Evolutionary conservation across 2,113 vertebrate species (phyloP).

Genomic region (Sylvia atricapilla): DNA sequence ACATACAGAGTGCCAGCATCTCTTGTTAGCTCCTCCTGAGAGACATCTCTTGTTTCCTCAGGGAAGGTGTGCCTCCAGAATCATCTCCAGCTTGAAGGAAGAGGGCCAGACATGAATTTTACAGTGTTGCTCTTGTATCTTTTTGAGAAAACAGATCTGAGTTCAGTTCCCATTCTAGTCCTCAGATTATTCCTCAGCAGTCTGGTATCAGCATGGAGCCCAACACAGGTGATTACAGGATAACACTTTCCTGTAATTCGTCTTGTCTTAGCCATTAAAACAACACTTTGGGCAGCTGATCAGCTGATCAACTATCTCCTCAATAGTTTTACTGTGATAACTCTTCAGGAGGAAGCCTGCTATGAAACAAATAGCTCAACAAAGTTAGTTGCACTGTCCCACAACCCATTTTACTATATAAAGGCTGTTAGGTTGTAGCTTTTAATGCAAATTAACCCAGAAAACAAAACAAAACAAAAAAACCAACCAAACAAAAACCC

Average conservation of each 20-base stretch:
- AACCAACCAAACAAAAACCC: no score
- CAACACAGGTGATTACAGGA: neutral
- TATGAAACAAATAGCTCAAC: neutral
- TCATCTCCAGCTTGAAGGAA: neutral
- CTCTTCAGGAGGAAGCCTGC: neutral
- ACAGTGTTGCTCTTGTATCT: neutral
- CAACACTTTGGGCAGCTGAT: neutral
- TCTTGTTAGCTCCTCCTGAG: neutral
- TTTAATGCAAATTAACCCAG: neutral
- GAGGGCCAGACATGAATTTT: neutral
- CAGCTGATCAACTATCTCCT: neutral
- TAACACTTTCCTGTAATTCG: neutral
- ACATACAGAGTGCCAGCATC: neutral
- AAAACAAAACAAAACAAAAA: no score
- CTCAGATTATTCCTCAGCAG: neutral
- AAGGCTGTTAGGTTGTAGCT: fast-evolving
- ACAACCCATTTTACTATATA: neutral
- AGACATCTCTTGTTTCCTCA: fast-evolving
- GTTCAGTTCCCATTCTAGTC: neutral
- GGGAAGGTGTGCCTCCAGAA: neutral
- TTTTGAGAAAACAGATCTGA: neutral
- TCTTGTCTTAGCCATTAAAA: neutral
- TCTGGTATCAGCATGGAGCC: neutral
- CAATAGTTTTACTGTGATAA: neutral
- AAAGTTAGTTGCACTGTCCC: neutral